Evolutionary conservation across 1,140 invertebrate genomes (phyloP), one percentile per base, ranked within the genome.

Genomic region (Achroia grisella): DNA sequence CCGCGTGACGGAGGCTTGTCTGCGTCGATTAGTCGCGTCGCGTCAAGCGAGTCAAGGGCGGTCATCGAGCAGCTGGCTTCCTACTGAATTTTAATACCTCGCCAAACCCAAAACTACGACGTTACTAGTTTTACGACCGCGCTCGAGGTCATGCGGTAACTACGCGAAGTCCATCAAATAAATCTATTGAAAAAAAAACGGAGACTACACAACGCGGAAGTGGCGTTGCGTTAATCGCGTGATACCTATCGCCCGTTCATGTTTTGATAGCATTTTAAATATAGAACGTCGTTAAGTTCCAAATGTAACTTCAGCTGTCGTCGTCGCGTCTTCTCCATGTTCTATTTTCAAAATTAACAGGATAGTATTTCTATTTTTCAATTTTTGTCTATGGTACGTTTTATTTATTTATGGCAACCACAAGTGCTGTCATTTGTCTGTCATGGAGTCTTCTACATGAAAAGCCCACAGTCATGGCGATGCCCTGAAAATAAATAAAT

Each of bases 11-110:
- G 48, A 62, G 52, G 54, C 54, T 46, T 48, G 54, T 47, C 54
- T 55, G 48, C 48, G 34, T 35, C 42, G 54, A 39, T 52, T 42
- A 51, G 47, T 53, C 44, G 45, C 51, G 54, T 44, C 44, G 44
- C 42, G 49, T 44, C 33, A 14, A 56, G 39, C 39, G 57, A 72
- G 73, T 77, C 73, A 77, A 77, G 73, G 73, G 71, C 73, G 71
- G 73, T 63, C 73, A 73, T 28, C 34, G 28, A 42, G 56, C 68
- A 72, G 69, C 71, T 74, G 67, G 67, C 56, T 74, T 68, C 70
- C 65, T 66, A 52, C 58, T 70, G 59, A 76, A 76, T 71, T 68
- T 69, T 63, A 72, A 70, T 65, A 69, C 60, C 52, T 50, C 50
- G 46, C 47, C 50, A 63, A 68, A 53, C 64, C 56, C 49, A 39